phyloP scores from a whole-genome alignment of 1,140 invertebrate genomes.

The Rhyzopertha dominica region DNA sequence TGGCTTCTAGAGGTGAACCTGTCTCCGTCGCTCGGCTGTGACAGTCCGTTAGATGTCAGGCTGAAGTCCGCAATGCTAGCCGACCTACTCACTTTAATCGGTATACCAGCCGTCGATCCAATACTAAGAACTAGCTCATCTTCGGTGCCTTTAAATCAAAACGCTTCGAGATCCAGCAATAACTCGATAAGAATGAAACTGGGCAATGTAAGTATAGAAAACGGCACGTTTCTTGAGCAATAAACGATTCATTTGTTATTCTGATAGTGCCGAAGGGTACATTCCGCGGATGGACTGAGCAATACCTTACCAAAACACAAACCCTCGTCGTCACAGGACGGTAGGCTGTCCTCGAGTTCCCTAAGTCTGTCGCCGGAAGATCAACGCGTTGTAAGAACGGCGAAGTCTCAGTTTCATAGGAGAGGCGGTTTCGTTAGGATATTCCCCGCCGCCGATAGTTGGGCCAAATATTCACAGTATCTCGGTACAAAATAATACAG shows the following conservation, averaged over 20 bases:
- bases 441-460: conserved; percentile 83
- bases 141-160: conserved; percentile 7
- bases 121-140: conserved; percentile 47
- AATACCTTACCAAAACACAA: conserved; percentile 42
- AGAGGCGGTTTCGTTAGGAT: conserved; percentile 87
- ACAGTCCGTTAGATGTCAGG: conserved; percentile 85
- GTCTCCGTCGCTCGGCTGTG: conserved; percentile 88
- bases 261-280: conserved; percentile 56
- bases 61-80: conserved; percentile 88
- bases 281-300: conserved; percentile 61
- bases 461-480: conserved; percentile 73
- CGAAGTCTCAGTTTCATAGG: conserved; percentile 76
- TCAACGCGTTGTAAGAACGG: conserved; percentile 67
- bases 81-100: conserved; percentile 85
- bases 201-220: conserved; percentile 31
- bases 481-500: no score
- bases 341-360: conserved; percentile 35
- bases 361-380: conserved; percentile 68
- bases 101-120: conserved; percentile 74
- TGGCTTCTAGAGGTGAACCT: conserved; percentile 93
- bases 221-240: background rate
- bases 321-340: conserved; percentile 34
- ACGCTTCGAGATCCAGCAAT: conserved; percentile 15
- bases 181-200: conserved; percentile 39
- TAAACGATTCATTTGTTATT: conserved; percentile 16